Base-by-base conservation (phyloP, 2,797 vertebrate genomes). In the Pangasius macronema region DNA sequence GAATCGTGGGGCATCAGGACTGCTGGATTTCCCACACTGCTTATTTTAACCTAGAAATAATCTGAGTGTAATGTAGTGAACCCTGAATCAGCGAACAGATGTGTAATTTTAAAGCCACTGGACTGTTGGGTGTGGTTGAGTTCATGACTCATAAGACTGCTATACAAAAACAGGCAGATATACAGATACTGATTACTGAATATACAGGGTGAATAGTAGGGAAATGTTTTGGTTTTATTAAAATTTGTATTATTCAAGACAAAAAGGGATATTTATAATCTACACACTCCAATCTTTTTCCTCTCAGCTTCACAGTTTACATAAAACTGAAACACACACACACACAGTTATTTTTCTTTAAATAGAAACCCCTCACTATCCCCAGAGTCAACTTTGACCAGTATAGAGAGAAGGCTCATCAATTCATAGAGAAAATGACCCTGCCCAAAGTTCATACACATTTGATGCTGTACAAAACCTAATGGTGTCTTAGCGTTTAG, bases 51-150 rank as follows among this genome's bases (percentile, higher is more conserved):
- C 65, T 39, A 72, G 33, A 42, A 59, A 73, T n/a, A 57, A 30
- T 46, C 49, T 0, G 51, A 27, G 51, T 49, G 51, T 10, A 53
- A 68, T 36, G 81, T 13, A 51, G 14, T 13, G 16, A 68, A 83
- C 61, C 0, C 46, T 68, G 27, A 68, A 83, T n/a, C 80, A 82
- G 80, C 39, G 2, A 59, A 7, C 8, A 27, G 22, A 2, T n/a
- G 83, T 59, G 83, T 57, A n/a, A 84, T 72, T 73, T 42, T 27
- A 42, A 73, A 73, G 51, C 83, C 83, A 20, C 83, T 30, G 83
- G 68, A 18, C 68, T 57, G 22, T 73, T 59, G 83, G 68, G 83
- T 84, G 83, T 75, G 68, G 83, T 11, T 61, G 83, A 84, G 61
- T 84, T 84, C 53, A 73, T 30, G 68, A 72, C 51, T 84, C 51